A percentile compares a stretch with the other conserved stretches of the same genome.
phyloP scores from a whole-genome alignment of 2,797 vertebrate species.

The Melanotaenia boesemani region DNA sequence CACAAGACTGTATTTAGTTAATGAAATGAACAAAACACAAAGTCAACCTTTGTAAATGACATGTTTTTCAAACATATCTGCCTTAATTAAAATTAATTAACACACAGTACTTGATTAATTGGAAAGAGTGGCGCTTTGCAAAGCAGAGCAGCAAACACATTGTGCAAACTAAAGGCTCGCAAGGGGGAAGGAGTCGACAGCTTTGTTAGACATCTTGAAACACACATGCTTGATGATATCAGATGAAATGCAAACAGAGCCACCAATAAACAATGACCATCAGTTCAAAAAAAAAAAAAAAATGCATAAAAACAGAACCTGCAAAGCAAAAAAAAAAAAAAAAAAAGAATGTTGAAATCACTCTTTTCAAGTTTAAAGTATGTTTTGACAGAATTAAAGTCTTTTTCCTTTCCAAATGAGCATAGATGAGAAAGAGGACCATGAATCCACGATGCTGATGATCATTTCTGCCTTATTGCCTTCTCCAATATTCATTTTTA shows the following conservation, averaged over 20 bases:
- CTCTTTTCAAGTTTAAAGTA: too few species aligned
- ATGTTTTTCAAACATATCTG: constrained; percentile 28
- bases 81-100: constrained; percentile 46
- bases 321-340: not conserved
- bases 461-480: constrained; percentile 19
- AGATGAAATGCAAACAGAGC: not conserved
- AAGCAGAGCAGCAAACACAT: constrained; percentile 15
- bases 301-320: not conserved
- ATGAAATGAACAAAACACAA: constrained; percentile 48
- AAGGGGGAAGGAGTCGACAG: not conserved
- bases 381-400: too few species aligned
- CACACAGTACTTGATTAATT: constrained; percentile 35
- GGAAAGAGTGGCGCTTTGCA: constrained; percentile 23
- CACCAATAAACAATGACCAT: not conserved
- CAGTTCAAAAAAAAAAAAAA: not conserved
- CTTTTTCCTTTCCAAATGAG: not conserved
- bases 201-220: not conserved
- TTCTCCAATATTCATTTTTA: constrained; percentile 8
- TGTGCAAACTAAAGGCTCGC: constrained; percentile 9
- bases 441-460: constrained; percentile 16
- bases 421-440: constrained; percentile 7
- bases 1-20: constrained; percentile 31
- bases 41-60: constrained; percentile 20
- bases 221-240: not conserved
- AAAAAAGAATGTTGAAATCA: not conserved